These are phyloP conservation scores for Xestia sexstrigata DNA, from an alignment of 2,888 invertebrate genomes.

Conservation along the genomic window DNA sequence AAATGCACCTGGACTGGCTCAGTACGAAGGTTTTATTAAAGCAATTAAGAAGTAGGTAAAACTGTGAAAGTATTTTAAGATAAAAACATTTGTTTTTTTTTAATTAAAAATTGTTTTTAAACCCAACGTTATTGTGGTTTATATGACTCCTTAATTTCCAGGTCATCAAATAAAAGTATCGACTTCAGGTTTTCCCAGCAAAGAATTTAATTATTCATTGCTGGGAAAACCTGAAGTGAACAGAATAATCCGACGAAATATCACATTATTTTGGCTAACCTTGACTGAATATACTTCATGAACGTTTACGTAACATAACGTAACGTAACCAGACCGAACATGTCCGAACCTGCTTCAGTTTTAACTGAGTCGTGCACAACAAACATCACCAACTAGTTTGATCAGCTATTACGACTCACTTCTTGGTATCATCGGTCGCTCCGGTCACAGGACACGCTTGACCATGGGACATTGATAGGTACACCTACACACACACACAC, in stretches of 20 bases:
- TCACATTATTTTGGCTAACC: not conserved
- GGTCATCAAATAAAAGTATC: no score
- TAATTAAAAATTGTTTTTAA: not conserved
- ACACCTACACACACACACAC: not conserved
- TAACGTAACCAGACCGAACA: not conserved
- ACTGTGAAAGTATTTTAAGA: not conserved
- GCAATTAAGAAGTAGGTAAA: not conserved
- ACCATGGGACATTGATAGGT: not conserved
- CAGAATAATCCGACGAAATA: not conserved
- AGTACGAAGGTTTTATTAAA: conserved; percentile 36
- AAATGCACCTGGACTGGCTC: conserved; percentile 68
- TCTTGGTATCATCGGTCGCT: not conserved
- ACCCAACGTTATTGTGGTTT: not conserved
- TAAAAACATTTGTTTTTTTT: not conserved
- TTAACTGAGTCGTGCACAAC: not conserved
- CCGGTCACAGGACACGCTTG: not conserved
- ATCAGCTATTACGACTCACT: not conserved
- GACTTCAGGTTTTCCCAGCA: no score
- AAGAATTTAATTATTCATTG: no score
- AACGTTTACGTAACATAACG: not conserved
- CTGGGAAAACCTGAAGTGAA: no score
- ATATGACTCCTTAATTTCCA: not conserved
- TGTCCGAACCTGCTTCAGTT: not conserved
- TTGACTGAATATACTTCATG: not conserved
- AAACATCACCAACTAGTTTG: not conserved